Evolutionary conservation across 2,797 vertebrate species (phyloP).

Genomic region (Pogonophryne albipinna): DNA sequence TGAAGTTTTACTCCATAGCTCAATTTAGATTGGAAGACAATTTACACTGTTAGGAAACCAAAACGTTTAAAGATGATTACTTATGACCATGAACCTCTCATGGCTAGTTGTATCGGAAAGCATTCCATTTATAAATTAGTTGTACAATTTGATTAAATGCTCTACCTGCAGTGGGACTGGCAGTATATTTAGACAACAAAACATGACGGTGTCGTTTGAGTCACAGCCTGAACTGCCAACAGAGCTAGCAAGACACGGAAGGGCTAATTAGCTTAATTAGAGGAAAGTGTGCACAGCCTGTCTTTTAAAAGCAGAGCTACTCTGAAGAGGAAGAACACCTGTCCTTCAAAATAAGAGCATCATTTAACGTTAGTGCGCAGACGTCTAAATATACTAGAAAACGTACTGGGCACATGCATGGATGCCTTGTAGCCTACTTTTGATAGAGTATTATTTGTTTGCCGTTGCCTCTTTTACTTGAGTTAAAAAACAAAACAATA

Average conservation of each 20-base stretch:
- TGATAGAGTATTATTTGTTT: neutral
- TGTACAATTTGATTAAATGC: rapidly evolving
- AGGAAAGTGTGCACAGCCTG: neutral
- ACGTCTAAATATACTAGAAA: neutral
- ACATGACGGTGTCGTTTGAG: slow-evolving; percentile 41
- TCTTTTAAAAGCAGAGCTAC: neutral
- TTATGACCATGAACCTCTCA: neutral
- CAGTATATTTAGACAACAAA: slow-evolving; percentile 70
- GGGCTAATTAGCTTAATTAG: neutral
- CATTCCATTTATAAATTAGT: neutral
- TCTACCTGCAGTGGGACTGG: slow-evolving; percentile 72
- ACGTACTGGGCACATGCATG: neutral
- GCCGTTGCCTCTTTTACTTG: neutral
- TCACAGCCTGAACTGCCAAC: neutral
- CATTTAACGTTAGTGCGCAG: neutral
- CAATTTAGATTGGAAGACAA: neutral
- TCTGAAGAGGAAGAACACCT: neutral
- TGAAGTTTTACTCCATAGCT: neutral
- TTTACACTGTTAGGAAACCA: neutral
- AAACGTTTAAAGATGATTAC: no score
- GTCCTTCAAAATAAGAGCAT: slow-evolving; percentile 5
- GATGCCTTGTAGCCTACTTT: neutral
- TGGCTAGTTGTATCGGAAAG: neutral
- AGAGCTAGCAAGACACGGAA: rapidly evolving
- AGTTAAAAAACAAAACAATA: neutral